Evolutionary conservation across 2,113 vertebrate genomes (phyloP), one percentile per base, ranked within the genome.

Genomic region (Alexandromys fortis): DNA sequence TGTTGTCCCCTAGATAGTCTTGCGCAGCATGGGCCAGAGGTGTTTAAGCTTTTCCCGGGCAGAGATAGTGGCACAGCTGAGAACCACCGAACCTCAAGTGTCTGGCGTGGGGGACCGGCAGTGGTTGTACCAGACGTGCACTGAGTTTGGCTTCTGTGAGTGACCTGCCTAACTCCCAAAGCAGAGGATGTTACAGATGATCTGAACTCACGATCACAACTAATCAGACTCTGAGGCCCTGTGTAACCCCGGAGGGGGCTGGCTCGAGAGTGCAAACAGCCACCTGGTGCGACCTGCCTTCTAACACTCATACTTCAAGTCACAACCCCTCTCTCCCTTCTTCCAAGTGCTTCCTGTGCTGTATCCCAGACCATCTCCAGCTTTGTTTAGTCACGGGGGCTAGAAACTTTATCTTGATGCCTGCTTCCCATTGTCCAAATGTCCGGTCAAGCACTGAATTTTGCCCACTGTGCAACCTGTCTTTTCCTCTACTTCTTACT

Each of bases 111-210:
- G 97, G 21, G 96, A 95, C 79, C 98, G 99, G 91, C 99, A 99
- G 97, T 99, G 99, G 99, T 95, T 97, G 91, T 99, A 99, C 97
- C 99, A 99, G 98, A 99, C 99, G 7, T 99, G 99, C 97, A 98
- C 98, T 0, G 99, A 99, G 96, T 99, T 99, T 14, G 99, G 99
- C 97, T 99, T 99, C 98, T 99, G 99, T 99, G 98, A 98, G 98
- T 98, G 55, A 77, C 67, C 19, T 0, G 1, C 49, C n/a, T 63
- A 58, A 42, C 30, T 55, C 49, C 38, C 35, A 70, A 28, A 58
- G 17, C 55, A 58, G 55, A 58, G 55, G 17, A 21, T 58, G 55
- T 58, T 58, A 58, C 21, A 24, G 65, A 28, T 67, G 65, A 28
- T 67, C 65, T 33, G 52, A 42, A 47, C 42, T 58, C n/a, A 30